These are phyloP conservation scores for Colinus virginianus DNA, from an alignment of 2,113 vertebrate species.

Conservation along the genomic window DNA sequence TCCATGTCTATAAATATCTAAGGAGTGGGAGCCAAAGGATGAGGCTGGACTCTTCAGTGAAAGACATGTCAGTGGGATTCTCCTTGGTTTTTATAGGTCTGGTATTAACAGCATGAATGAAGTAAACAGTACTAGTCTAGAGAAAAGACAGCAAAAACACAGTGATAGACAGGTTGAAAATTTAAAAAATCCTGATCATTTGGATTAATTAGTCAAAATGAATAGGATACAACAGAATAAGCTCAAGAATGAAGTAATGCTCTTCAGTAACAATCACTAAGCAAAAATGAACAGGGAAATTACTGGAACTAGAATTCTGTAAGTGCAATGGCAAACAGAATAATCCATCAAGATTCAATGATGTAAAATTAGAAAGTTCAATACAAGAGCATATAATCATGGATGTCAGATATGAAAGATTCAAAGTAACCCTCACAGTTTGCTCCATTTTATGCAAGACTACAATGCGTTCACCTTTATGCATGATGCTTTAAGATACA, in stretches of 20 bases:
- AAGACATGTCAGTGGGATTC: background rate
- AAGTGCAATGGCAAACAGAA: background rate
- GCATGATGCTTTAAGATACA: background rate
- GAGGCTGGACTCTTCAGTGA: background rate
- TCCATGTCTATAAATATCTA: too few species aligned
- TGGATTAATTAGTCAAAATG: background rate
- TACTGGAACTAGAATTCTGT: background rate
- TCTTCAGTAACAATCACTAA: background rate
- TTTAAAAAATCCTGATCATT: background rate
- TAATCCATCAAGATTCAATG: background rate
- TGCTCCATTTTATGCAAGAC: background rate
- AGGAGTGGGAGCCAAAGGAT: too few species aligned
- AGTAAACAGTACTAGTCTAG: background rate
- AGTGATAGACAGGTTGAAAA: background rate
- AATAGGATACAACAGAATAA: background rate
- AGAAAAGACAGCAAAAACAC: background rate
- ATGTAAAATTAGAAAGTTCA: background rate
- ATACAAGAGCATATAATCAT: background rate
- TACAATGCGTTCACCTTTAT: background rate
- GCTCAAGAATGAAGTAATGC: background rate
- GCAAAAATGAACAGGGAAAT: background rate
- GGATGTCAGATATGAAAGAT: background rate
- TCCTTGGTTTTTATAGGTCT: background rate
- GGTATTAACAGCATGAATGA: background rate
- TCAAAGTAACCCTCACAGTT: background rate